Evolutionary conservation across 2,113 vertebrate genomes (phyloP).

Genomic region (Sigmodon hispidus): DNA sequence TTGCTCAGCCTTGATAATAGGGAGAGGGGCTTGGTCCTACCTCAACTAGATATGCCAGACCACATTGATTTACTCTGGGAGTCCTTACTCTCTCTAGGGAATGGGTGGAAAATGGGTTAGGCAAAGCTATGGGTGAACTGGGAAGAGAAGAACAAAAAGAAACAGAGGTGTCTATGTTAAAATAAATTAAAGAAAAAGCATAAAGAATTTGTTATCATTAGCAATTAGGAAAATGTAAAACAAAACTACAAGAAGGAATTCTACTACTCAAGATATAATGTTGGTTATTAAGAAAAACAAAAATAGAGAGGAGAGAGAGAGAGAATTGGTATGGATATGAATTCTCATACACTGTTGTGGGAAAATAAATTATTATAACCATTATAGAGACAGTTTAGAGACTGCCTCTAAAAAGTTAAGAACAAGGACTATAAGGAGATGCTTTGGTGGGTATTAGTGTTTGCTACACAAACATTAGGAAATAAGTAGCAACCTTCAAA

Average conservation of each 20-base stretch:
- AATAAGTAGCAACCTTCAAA: neutral
- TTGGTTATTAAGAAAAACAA: neutral
- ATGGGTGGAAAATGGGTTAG: too few relatives aligned
- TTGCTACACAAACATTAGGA: neutral
- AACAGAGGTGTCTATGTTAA: too few relatives aligned
- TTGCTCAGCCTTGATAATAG: too few relatives aligned
- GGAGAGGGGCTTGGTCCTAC: too few relatives aligned
- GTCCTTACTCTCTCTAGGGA: too few relatives aligned
- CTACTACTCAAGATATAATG: neutral
- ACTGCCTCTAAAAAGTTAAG: neutral
- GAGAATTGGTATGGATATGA: neutral
- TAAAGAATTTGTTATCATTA: neutral
- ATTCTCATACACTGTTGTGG: neutral
- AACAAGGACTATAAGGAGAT: neutral
- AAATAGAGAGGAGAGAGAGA: neutral
- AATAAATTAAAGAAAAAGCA: neutral
- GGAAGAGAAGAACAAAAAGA: too few relatives aligned
- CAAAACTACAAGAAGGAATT: neutral
- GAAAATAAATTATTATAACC: neutral
- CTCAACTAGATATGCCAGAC: too few relatives aligned
- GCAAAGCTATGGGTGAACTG: too few relatives aligned
- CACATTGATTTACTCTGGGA: too few relatives aligned
- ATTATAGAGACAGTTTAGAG: neutral
- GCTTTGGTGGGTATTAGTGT: neutral
- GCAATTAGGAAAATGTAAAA: neutral